phyloP scores from a whole-genome alignment of 2,888 invertebrate genomes.

The Dendrolimus pini region DNA sequence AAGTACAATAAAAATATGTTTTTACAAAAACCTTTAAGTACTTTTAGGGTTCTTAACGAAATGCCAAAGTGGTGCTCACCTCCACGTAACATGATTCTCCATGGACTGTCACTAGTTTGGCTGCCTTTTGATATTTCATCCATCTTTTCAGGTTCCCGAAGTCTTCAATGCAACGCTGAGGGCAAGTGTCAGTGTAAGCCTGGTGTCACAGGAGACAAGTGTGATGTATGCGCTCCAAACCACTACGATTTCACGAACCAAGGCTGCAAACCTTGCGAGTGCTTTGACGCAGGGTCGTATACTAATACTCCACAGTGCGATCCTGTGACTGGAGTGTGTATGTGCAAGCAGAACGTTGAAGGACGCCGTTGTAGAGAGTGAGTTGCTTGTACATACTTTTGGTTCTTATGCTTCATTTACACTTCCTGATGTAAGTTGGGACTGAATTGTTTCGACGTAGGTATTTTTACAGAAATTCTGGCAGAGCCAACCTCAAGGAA shows the following conservation, averaged over 20 bases:
- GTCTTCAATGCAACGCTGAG: conserved; percentile 91
- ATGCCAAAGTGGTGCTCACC: too few species aligned
- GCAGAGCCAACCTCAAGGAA: too few species aligned
- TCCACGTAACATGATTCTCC: too few species aligned
- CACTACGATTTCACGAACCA: conserved; percentile 92
- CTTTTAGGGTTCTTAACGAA: too few species aligned
- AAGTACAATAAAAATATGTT: too few species aligned
- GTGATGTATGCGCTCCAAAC: conserved; percentile 89
- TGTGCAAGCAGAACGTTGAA: conserved; percentile 96
- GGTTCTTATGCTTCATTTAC: too few species aligned
- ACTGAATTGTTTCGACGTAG: too few species aligned
- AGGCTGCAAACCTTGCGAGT: conserved; percentile 96
- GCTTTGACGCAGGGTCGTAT: conserved; percentile 88
- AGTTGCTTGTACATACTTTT: conserved; percentile 29
- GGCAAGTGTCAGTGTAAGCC: conserved; percentile 97
- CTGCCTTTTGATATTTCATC: background rate
- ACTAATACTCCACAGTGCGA: conserved; percentile 91
- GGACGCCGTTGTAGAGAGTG: conserved; percentile 94
- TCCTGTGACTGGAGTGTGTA: conserved; percentile 85
- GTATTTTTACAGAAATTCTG: too few species aligned
- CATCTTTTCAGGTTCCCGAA: conserved; percentile 82
- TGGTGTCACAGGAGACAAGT: conserved; percentile 96
- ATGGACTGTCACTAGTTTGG: too few species aligned
- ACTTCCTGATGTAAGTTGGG: too few species aligned
- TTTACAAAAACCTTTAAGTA: too few species aligned